phyloP scores from a whole-genome alignment of 2,113 vertebrate genomes.

The Cercocebus atys region DNA sequence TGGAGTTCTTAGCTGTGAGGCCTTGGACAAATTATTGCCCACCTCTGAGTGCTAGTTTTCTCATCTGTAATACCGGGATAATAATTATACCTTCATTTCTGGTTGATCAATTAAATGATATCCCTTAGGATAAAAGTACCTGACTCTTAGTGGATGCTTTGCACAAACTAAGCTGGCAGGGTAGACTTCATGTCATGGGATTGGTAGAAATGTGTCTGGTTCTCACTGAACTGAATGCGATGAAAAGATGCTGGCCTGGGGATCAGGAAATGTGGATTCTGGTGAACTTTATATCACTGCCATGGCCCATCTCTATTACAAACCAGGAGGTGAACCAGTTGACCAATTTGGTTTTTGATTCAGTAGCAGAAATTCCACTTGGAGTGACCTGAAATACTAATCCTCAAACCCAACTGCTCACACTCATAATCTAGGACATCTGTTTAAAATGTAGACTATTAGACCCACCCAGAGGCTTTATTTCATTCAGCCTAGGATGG shows the following conservation, averaged over 20 bases:
- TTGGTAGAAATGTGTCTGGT: neutral
- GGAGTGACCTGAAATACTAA: neutral
- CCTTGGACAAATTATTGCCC: neutral
- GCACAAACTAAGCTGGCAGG: neutral
- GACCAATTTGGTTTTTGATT: neutral
- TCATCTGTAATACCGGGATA: neutral
- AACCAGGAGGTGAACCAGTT: neutral
- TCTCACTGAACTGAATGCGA: neutral
- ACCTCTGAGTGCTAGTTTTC: neutral
- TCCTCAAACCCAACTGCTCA: neutral
- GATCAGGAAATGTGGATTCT: neutral
- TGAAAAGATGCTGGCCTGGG: neutral
- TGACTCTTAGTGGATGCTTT: neutral
- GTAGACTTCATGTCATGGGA: neutral
- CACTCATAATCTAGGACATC: neutral
- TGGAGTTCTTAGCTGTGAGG: neutral
- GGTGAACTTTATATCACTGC: neutral
- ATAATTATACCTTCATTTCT: neutral
- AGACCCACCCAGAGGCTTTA: neutral
- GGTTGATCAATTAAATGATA: neutral
- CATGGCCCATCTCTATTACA: neutral
- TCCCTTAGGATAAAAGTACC: neutral
- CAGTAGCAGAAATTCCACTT: constrained; percentile 8
- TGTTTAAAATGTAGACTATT: neutral
- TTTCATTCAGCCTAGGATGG: neutral